Evolutionary conservation across 2,113 vertebrate genomes (phyloP).

Genomic region (Conger conger): DNA sequence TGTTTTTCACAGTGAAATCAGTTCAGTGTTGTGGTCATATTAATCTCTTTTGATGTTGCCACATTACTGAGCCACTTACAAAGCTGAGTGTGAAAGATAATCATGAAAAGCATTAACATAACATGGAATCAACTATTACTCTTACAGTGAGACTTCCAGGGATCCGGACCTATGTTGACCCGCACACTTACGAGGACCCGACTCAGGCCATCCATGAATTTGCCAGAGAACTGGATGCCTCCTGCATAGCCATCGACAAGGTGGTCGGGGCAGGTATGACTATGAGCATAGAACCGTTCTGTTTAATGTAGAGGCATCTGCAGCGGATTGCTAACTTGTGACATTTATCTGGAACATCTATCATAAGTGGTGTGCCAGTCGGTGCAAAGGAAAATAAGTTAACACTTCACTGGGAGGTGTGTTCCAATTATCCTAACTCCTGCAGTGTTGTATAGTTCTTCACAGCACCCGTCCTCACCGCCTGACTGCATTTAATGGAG

Average conservation of each 20-base stretch:
- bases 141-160: conserved; percentile 82
- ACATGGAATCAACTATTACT: conserved; percentile 23
- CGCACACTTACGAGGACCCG: conserved; percentile 93
- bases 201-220: conserved; percentile 92
- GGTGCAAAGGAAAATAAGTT: background rate
- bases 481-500: background rate
- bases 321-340: background rate
- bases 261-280: conserved; percentile 88
- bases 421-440: background rate
- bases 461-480: background rate
- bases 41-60: background rate
- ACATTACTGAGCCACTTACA: background rate
- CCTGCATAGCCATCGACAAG: conserved; percentile 92
- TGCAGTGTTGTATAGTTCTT: background rate
- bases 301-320: conserved; percentile 1
- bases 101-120: background rate
- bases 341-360: background rate
- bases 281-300: background rate
- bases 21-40: background rate
- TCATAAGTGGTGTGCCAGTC: background rate
- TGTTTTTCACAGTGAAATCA: background rate
- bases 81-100: background rate
- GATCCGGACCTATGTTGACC: conserved; percentile 91
- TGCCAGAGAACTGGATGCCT: conserved; percentile 94
- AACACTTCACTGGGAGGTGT: background rate